Evolutionary conservation across 2,113 vertebrate species (phyloP).

Genomic region (Orycteropus afer): DNA sequence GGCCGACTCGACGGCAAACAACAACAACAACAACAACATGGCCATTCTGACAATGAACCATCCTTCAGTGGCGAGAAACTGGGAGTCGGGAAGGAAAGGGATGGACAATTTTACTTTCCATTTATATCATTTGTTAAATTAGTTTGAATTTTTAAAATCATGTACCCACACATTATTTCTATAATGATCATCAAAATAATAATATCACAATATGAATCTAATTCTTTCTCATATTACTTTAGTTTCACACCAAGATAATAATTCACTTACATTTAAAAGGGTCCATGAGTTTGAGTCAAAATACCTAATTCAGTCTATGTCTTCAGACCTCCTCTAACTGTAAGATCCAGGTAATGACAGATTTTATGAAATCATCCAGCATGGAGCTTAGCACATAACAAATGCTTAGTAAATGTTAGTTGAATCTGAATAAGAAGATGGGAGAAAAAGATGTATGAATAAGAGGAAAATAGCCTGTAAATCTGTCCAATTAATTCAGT

Average conservation of each 20-base stretch:
- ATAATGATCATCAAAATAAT: not conserved
- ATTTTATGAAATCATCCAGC: not conserved
- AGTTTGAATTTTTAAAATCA: not conserved
- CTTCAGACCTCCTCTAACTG: not conserved
- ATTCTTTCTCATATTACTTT: not conserved
- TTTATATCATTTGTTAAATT: not conserved
- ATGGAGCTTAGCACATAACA: not conserved
- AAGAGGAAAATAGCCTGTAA: not conserved
- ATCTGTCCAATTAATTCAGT: not conserved
- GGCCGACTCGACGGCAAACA: too few species aligned
- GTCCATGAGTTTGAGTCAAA: not conserved
- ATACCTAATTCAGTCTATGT: not conserved
- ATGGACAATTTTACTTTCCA: not conserved
- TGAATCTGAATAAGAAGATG: not conserved
- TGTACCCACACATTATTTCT: not conserved
- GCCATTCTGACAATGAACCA: not conserved
- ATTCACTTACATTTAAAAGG: not conserved
- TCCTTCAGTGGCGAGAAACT: not conserved
- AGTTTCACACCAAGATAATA: not conserved
- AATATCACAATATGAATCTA: slow-evolving; percentile 23
- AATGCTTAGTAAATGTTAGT: not conserved
- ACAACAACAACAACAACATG: too few species aligned
- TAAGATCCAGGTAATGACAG: not conserved
- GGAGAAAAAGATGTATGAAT: not conserved
- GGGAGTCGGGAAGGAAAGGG: not conserved